Evolutionary conservation across 2,888 invertebrate genomes (phyloP), one percentile per base, ranked within the genome.

Genomic region (Hirtodrosophila histrioides): DNA sequence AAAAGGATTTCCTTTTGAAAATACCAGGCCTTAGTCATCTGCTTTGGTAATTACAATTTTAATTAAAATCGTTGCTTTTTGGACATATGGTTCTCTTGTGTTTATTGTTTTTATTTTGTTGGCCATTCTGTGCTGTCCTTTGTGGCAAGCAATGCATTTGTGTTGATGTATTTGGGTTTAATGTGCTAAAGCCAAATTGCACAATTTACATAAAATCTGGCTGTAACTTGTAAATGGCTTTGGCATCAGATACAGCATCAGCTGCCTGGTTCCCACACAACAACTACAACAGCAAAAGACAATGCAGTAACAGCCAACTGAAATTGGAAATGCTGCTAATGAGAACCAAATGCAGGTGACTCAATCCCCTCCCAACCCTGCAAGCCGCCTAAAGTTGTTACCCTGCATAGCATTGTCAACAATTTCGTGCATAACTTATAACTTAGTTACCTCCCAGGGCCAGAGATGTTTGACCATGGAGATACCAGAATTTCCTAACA

Each of bases 41-140:
- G 53, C 46, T 36, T 57, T 60, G 64, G 45, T 67, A 67, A 78
- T 81, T 60, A 58, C 41, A 67, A 54, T 62, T 77, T 66, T 77
- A 80, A 77, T 83, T 78, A 75, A 82, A 75, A 60, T 54, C 54
- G 33, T 48, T 65, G 56, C 61, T 51, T 68, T 65, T 1, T 60
- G 57, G 55, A 51, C 39, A 44, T 54, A 53, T 40, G 17, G 23
- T 55, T 63, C 54, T 49, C 50, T 57, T 41, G 44, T 46, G 51
- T 58, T 56, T 33, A 41, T 23, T 49, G 24, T 40, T 23, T 49
- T 29, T 49, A 24, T 40, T 23, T 49, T 29, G 37, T 29, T 37
- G 39, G 36, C 31, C 43, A 40, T 56, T 48, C 35, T 40, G 49
- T 61, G 61, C 51, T 24, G 24, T 27, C 45, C 11, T 39, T 53